Percentiles rank a stretch among this genome's conserved stretches.
These are phyloP conservation scores for Coboldia fuscipes DNA, from an alignment of 1,140 invertebrate species.

Conservation along the genomic window DNA sequence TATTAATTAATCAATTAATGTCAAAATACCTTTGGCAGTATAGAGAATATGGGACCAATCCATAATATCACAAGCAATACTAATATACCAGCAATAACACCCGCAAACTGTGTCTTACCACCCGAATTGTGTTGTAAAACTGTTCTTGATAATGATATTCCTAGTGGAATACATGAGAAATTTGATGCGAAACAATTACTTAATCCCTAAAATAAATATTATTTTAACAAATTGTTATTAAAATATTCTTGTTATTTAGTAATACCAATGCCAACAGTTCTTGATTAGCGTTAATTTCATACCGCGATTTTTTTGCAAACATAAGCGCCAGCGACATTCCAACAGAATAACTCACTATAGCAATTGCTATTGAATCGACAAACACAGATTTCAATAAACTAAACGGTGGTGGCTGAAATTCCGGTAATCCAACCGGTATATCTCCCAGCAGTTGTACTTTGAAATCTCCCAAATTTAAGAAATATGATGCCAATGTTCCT, in stretches of 20 bases:
- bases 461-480: conserved; percentile 25
- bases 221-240: background rate
- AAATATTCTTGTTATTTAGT: background rate
- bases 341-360: conserved; percentile 76
- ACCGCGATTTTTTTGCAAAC: conserved; percentile 70
- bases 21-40: conserved; percentile 40
- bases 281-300: conserved; percentile 77
- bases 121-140: conserved; percentile 60
- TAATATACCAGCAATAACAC: conserved; percentile 42
- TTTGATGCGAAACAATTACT: conserved; percentile 65
- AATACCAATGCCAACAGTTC: conserved; percentile 46
- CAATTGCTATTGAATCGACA: conserved; percentile 39
- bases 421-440: conserved; percentile 47
- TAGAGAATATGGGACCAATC: conserved; percentile 67
- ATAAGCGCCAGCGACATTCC: conserved; percentile 85
- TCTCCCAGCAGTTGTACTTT: conserved; percentile 40
- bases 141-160: conserved; percentile 61
- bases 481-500: conserved; percentile 49
- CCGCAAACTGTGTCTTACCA: conserved; percentile 56
- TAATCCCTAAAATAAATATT: conserved; percentile 22
- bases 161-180: conserved; percentile 66
- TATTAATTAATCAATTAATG: background rate
- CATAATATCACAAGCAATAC: conserved; percentile 56
- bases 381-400: conserved; percentile 24
- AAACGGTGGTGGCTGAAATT: conserved; percentile 22